Evolutionary conservation across 2,797 vertebrate genomes (phyloP), one percentile per base, ranked within the genome.

Genomic region (Oryzias sinensis): DNA sequence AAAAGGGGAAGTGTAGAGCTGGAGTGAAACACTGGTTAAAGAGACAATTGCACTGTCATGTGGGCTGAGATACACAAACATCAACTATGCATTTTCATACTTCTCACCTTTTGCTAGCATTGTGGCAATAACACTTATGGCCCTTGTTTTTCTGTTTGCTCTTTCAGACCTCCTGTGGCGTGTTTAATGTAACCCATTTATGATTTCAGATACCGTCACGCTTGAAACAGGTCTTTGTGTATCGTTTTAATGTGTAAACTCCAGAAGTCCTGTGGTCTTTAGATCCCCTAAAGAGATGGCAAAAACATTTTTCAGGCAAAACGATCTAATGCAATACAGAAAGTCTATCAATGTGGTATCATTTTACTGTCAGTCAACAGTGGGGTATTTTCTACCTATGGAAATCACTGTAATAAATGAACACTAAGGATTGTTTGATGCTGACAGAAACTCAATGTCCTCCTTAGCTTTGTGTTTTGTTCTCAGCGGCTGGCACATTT

Each of bases 81-180:
- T 88, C 56, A 92, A 82, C 91, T 93, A 91, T 93, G 91, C 92
- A 93, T 88, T 81, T 82, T 62, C 70, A 83, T 49, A 71, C 64
- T 60, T 75, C 11, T 79, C 83, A 68, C 64, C 43, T 82, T 72
- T 76, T 68, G 70, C 70, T 87, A 82, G 72, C 72, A 76, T 77
- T 79, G 76, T 72, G 86, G 91, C 90, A 93, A 92, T 92, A 92
- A 90, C 65, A 68, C 60, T 51, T 59, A 13, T 44, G 62, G 45
- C 43, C 13, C 47, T 53, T 61, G 46, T 53, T 68, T 62, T 29
- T 22, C 5, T 15, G 44, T 48, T 53, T 33, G 48, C 59, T 60
- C 53, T 45, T 46, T 49, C 50, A 41, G 24, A 52, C 2, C 29
- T 0, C 16, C 27, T 27, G 11, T 61, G 33, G 61, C 45, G 37